These are phyloP conservation scores for Notothenia rossii DNA, from an alignment of 2,113 vertebrate genomes.

Conservation along the genomic window DNA sequence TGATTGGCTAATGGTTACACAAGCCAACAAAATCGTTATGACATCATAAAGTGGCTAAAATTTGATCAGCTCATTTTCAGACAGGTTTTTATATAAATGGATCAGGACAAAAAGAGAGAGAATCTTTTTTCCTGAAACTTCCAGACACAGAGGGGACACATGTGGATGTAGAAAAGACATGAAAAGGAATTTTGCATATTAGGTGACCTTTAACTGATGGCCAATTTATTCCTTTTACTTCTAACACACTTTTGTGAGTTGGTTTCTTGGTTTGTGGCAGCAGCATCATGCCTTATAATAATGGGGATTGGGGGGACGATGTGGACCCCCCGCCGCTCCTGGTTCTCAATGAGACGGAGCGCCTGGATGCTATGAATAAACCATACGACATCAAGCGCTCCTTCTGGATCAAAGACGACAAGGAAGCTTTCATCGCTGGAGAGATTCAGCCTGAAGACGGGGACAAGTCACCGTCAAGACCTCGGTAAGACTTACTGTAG, in stretches of 20 bases:
- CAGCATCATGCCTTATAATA: slow-evolving; percentile 80
- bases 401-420: slow-evolving; percentile 84
- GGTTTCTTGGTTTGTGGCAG: slow-evolving; percentile 30
- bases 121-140: too few relatives aligned
- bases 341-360: slow-evolving; percentile 83
- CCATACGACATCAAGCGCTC: slow-evolving; percentile 86
- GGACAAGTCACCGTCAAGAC: slow-evolving; percentile 82
- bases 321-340: slow-evolving; percentile 83
- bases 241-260: background rate
- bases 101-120: too few relatives aligned
- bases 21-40: too few relatives aligned
- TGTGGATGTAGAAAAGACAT: too few relatives aligned
- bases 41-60: too few relatives aligned
- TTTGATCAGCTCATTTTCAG: too few relatives aligned
- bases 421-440: slow-evolving; percentile 81
- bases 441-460: slow-evolving; percentile 83
- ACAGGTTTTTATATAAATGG: too few relatives aligned
- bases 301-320: slow-evolving; percentile 83
- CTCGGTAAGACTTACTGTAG: slow-evolving; percentile 61
- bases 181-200: too few relatives aligned
- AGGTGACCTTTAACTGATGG: background rate
- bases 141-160: too few relatives aligned
- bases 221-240: background rate
- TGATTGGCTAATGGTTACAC: too few relatives aligned
- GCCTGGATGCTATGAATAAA: slow-evolving; percentile 83